Evolutionary conservation across 2,888 invertebrate genomes (phyloP).

Genomic region (Cheiracanthium punctorium): DNA sequence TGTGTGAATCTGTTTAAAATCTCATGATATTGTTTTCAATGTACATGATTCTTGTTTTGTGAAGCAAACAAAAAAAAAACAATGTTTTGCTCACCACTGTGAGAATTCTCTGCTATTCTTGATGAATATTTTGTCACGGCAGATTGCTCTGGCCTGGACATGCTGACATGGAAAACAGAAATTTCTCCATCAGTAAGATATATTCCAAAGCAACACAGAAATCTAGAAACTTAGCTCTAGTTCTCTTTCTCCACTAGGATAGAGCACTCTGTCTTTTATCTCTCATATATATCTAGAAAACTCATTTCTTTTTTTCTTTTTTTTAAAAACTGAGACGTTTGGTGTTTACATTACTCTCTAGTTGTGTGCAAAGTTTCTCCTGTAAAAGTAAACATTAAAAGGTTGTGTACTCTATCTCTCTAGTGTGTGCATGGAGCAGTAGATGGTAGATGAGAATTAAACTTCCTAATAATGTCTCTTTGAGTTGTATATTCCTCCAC

Average conservation of each 20-base stretch:
- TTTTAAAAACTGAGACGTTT: not conserved
- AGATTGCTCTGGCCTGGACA: constrained; percentile 46
- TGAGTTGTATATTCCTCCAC: not conserved
- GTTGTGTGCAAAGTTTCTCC: constrained; percentile 10
- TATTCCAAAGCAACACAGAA: constrained; percentile 35
- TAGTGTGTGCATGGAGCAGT: constrained; percentile 60
- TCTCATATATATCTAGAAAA: constrained; percentile 16
- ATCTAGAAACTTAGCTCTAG: constrained; percentile 58
- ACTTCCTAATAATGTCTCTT: not conserved
- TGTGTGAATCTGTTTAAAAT: no score
- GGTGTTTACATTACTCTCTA: constrained; percentile 4
- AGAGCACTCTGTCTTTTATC: constrained; percentile 26
- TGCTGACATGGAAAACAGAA: constrained; percentile 14
- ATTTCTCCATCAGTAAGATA: constrained; percentile 2
- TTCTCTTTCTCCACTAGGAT: constrained; percentile 55
- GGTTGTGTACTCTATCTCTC: not conserved
- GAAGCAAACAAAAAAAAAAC: no score
- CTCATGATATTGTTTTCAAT: no score
- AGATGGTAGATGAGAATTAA: constrained; percentile 27
- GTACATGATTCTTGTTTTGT: not conserved
- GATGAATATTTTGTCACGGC: constrained; percentile 60
- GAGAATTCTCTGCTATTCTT: constrained; percentile 47
- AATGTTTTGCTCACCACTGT: constrained; percentile 22
- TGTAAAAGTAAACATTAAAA: not conserved
- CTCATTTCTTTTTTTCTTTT: no score